Conservation (phyloP, 2,888 invertebrate species). For the Cosmorhoe ocellata region DNA sequence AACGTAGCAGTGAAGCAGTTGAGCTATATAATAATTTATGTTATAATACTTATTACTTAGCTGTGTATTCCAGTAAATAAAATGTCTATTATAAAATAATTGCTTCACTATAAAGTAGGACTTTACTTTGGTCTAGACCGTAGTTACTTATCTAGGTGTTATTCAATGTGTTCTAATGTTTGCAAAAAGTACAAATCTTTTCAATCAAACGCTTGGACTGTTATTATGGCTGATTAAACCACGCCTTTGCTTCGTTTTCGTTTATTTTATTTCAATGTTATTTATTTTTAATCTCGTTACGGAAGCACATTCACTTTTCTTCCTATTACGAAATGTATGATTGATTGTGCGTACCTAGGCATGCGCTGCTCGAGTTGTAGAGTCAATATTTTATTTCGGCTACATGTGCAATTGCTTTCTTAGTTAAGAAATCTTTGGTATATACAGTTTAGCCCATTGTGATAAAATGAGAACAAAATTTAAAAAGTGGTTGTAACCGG, state of each 20-base stretch:
- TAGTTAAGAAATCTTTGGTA: neutral
- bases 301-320: conserved; percentile 41
- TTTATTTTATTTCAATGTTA: conserved; percentile 22
- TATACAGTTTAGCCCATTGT: too few species aligned
- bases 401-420: neutral
- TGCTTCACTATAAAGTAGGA: too few species aligned
- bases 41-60: too few species aligned
- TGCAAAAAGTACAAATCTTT: neutral
- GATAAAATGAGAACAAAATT: too few species aligned
- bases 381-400: conserved; percentile 7
- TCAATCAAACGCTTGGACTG: neutral
- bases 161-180: neutral
- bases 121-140: too few species aligned
- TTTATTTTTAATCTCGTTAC: conserved; percentile 24
- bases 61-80: too few species aligned
- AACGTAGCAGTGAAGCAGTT: too few species aligned
- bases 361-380: neutral
- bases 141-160: neutral
- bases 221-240: conserved; percentile 4
- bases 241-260: conserved; percentile 10
- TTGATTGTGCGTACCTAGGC: conserved; percentile 23
- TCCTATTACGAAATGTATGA: conserved; percentile 34
- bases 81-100: too few species aligned
- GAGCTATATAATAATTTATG: too few species aligned
- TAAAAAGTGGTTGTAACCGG: too few species aligned